A percentile compares a stretch with the other conserved stretches of the same genome.
These are phyloP conservation scores for Noctua pronuba DNA, from an alignment of 2,888 invertebrate genomes.

Conservation along the genomic window DNA sequence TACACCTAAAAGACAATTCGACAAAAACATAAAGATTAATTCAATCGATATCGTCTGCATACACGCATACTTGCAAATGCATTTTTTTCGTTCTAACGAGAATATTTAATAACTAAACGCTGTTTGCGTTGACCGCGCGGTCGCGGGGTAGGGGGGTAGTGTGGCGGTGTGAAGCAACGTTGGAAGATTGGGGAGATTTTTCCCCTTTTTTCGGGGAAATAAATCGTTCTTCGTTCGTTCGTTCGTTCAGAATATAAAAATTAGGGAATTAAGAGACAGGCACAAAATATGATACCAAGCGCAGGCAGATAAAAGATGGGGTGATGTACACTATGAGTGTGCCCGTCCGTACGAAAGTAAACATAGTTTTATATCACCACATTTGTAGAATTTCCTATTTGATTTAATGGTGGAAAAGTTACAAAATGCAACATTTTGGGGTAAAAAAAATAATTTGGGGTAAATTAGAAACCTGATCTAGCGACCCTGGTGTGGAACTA, in stretches of 20 bases:
- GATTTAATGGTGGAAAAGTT: neutral
- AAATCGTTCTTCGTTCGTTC: too few species aligned
- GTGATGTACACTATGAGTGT: neutral
- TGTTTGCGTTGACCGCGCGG: conserved; percentile 44
- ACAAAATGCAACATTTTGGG: neutral
- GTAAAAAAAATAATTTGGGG: neutral
- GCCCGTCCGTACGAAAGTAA: neutral
- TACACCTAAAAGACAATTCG: conserved; percentile 15
- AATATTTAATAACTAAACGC: conserved; percentile 69
- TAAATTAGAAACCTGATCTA: neutral
- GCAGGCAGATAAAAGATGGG: neutral
- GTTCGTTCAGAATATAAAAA: neutral
- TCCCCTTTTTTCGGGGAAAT: neutral
- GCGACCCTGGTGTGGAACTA: conserved; percentile 60
- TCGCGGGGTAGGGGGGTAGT: conserved; percentile 24
- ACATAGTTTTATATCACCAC: neutral
- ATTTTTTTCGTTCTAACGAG: conserved; percentile 60
- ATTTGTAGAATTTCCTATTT: neutral
- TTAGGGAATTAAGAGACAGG: neutral
- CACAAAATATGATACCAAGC: neutral
- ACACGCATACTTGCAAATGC: conserved; percentile 60
- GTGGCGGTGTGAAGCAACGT: conserved; percentile 15
- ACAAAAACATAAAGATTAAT: conserved; percentile 58
- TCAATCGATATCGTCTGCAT: conserved; percentile 48
- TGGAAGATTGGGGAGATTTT: neutral